Percentiles rank a stretch among this genome's conserved stretches.
Evolutionary conservation across 1,140 invertebrate genomes (phyloP).

Genomic region (Zophobas atratus): DNA sequence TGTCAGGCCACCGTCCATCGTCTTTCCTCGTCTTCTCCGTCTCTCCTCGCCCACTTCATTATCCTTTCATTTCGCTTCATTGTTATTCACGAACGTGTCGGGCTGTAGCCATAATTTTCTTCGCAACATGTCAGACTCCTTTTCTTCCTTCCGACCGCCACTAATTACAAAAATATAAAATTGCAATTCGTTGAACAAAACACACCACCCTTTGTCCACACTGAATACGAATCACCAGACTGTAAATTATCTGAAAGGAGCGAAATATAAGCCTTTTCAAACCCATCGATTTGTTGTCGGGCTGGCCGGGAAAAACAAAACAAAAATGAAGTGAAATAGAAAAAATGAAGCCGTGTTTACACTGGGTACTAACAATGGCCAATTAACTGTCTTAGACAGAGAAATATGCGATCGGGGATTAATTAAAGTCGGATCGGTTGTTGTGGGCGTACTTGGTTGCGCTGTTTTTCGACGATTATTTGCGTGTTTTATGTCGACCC

Average conservation of each 20-base stretch:
- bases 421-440: conserved; percentile 15
- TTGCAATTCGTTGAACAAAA: conserved; percentile 22
- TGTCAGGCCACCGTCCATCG: background rate
- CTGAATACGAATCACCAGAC: conserved; percentile 29
- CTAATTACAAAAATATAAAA: conserved; percentile 30
- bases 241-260: conserved; percentile 5
- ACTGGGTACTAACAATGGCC: conserved; percentile 24
- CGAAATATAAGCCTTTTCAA: conserved; percentile 28
- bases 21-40: background rate
- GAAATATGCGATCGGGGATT: conserved; percentile 4
- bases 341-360: conserved; percentile 22
- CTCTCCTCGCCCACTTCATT: background rate
- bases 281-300: conserved; percentile 26
- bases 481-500: background rate
- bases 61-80: conserved; percentile 8
- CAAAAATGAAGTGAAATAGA: background rate
- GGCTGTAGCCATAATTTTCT: background rate
- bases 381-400: conserved; percentile 29
- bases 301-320: conserved; percentile 1
- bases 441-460: background rate
- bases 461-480: background rate
- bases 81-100: conserved; percentile 3
- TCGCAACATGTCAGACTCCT: background rate
- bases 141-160: background rate
- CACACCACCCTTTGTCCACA: conserved; percentile 1